Base-by-base conservation (phyloP, 1,140 invertebrate species). In the Ceratosolen fusciceps region DNA sequence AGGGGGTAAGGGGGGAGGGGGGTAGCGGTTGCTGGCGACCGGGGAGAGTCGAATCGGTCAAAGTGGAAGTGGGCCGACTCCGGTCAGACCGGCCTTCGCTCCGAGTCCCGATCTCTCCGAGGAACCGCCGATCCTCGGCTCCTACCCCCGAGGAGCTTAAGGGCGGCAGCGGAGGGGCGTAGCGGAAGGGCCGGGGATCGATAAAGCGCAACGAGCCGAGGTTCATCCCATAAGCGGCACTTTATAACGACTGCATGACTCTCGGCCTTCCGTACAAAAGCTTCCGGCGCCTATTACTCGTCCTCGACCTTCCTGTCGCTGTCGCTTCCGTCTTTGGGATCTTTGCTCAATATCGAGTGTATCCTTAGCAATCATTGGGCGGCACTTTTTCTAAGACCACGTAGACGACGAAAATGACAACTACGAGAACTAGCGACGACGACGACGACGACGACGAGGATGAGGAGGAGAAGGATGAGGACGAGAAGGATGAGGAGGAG, bases 301-400 rank as follows among this genome's bases (percentile, higher is more conserved):
- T 9, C 67, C 10, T n/a, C 39, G 9, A 24, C 65, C 1, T 26
- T 24, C 65, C 65, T 24, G n/a, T n/a, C 47, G 21, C 24, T 72
- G 70, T n/a, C 70, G 70, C 70, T 26, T 49, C 47, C 70, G 49
- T 12, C 39, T 43, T 43, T 43, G n/a, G n/a, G n/a, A n/a, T n/a
- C n/a, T n/a, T n/a, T n/a, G n/a, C n/a, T n/a, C n/a, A n/a, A n/a
- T n/a, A n/a, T n/a, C n/a, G n/a, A n/a, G n/a, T n/a, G n/a, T n/a
- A n/a, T n/a, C n/a, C n/a, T n/a, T n/a, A n/a, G n/a, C n/a, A n/a
- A n/a, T n/a, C n/a, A n/a, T n/a, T n/a, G n/a, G n/a, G n/a, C n/a
- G n/a, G n/a, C n/a, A n/a, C n/a, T n/a, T n/a, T n/a, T n/a, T n/a
- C n/a, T n/a, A n/a, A n/a, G n/a, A n/a, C n/a, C n/a, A n/a, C n/a